These are phyloP conservation scores for Corynorhinus townsendii DNA, from an alignment of 2,113 vertebrate species.

Conservation along the genomic window DNA sequence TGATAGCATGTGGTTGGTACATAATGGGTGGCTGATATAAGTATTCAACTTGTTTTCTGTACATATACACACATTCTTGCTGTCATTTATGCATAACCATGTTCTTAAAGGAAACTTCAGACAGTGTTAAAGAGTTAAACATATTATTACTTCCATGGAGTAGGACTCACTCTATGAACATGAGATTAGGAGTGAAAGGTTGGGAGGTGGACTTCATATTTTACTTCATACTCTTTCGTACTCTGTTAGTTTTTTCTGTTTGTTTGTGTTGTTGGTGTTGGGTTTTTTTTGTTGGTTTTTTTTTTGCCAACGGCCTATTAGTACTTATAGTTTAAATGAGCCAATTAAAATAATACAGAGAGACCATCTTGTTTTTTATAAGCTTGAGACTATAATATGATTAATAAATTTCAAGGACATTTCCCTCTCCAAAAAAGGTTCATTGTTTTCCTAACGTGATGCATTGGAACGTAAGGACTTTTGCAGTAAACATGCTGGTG, in stretches of 20 bases:
- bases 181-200: neutral
- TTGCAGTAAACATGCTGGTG: neutral
- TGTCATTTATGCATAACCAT: neutral
- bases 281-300: too few relatives aligned
- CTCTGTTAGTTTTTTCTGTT: neutral
- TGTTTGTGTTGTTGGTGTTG: neutral
- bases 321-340: neutral
- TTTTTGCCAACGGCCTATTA: neutral
- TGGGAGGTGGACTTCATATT: neutral
- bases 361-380: neutral
- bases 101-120: neutral
- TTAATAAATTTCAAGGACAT: neutral
- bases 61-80: neutral
- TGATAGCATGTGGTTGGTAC: neutral
- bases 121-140: neutral
- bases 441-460: neutral
- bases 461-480: neutral
- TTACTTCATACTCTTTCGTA: neutral
- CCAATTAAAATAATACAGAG: neutral
- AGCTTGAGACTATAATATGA: neutral
- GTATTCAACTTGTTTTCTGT: neutral
- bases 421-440: neutral
- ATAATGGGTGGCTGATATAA: neutral
- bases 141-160: neutral
- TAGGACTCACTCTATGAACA: neutral